phyloP scores from a whole-genome alignment of 2,888 invertebrate species.

The Cheilosia pagana region DNA sequence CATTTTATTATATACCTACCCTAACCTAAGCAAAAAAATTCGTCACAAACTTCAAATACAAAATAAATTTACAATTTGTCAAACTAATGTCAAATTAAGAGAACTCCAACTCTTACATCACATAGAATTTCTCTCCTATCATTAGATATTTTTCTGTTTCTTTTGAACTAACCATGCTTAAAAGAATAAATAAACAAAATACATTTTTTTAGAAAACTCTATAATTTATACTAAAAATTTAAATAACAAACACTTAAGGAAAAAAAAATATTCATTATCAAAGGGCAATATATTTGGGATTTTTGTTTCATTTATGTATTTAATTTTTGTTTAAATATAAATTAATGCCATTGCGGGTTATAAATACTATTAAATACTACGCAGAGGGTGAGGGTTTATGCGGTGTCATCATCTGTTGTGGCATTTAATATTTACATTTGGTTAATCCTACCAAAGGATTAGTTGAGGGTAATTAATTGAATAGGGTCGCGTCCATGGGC shows the following conservation, averaged over 20 bases:
- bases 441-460: conserved; percentile 21
- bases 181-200: conserved; percentile 56
- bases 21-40: conserved; percentile 19
- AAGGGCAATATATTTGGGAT: conserved; percentile 64
- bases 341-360: conserved; percentile 65
- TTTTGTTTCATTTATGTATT: conserved; percentile 41
- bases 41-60: conserved; percentile 1
- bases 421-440: not conserved
- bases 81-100: conserved; percentile 16
- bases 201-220: not conserved
- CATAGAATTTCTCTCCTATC: conserved; percentile 26
- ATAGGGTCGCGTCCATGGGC: not conserved
- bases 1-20: no score
- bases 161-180: conserved; percentile 50
- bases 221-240: conserved; percentile 58
- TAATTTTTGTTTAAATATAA: conserved; percentile 24
- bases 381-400: not conserved
- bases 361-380: conserved; percentile 12
- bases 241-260: conserved; percentile 60
- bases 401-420: conserved; percentile 40
- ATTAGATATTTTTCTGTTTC: conserved; percentile 15
- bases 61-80: conserved; percentile 38
- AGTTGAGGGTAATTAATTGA: not conserved
- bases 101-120: conserved; percentile 43
- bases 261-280: conserved; percentile 44